phyloP scores from a whole-genome alignment of 2,797 vertebrate species.

The Sylvia borin region DNA sequence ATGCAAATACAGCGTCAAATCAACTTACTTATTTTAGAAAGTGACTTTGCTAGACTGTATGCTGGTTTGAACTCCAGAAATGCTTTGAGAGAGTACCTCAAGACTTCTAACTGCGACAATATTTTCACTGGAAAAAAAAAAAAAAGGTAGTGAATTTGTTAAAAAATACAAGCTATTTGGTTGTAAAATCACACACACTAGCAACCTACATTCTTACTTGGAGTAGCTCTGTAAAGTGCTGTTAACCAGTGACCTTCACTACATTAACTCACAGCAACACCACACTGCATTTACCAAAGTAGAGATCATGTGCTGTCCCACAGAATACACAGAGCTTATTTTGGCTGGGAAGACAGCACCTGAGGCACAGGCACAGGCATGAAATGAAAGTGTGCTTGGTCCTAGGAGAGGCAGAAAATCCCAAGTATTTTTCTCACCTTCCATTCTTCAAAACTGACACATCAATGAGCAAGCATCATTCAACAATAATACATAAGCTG shows the following conservation, averaged over 20 bases:
- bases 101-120: constrained; percentile 61
- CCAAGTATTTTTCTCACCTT: neutral
- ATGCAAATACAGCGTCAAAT: neutral
- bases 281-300: neutral
- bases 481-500: neutral
- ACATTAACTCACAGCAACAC: neutral
- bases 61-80: constrained; percentile 61
- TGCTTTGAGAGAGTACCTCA: constrained; percentile 59
- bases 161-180: neutral
- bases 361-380: neutral
- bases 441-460: neutral
- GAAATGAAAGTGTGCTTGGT: neutral
- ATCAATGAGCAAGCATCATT: neutral
- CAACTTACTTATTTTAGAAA: constrained; percentile 69
- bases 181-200: neutral
- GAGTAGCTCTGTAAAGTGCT: neutral
- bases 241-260: neutral
- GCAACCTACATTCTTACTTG: neutral
- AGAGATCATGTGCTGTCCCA: neutral
- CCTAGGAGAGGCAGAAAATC: neutral
- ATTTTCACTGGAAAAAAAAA: constrained; percentile 44
- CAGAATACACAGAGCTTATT: neutral
- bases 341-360: neutral
- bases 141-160: neutral
- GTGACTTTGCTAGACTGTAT: constrained; percentile 59